A percentile compares a stretch with the other conserved stretches of the same genome.
These are phyloP conservation scores for Drosophila leonis DNA, from an alignment of 2,888 invertebrate genomes.

Conservation along the genomic window DNA sequence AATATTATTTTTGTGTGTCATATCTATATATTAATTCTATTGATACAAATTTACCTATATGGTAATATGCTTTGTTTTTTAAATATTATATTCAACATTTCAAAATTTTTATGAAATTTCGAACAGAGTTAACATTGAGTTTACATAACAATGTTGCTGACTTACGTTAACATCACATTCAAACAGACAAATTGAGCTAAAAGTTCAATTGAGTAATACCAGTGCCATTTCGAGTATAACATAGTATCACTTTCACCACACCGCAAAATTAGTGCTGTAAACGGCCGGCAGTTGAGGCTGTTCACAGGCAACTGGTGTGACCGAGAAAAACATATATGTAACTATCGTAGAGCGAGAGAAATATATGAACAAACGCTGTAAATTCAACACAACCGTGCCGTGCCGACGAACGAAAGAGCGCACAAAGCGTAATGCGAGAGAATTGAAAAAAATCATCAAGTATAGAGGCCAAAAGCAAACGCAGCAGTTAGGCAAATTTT, in stretches of 20 bases:
- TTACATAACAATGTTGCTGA: constrained; percentile 13
- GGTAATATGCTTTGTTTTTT: too few species aligned
- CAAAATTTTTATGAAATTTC: neutral
- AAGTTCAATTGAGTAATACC: constrained; percentile 44
- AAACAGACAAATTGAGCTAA: constrained; percentile 13
- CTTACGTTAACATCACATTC: neutral
- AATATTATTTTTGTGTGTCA: neutral
- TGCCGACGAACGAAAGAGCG: constrained; percentile 75
- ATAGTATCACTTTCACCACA: constrained; percentile 40
- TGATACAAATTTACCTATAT: neutral
- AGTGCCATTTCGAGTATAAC: constrained; percentile 43
- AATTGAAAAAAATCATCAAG: constrained; percentile 82
- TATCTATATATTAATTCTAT: neutral
- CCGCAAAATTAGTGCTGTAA: constrained; percentile 38
- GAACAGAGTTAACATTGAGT: neutral
- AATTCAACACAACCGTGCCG: constrained; percentile 70
- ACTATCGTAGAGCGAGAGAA: constrained; percentile 32
- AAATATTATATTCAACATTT: too few species aligned
- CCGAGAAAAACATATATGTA: constrained; percentile 40
- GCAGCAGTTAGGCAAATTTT: constrained; percentile 68
- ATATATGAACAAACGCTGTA: constrained; percentile 40
- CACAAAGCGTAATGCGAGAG: constrained; percentile 77
- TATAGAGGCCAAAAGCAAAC: constrained; percentile 81
- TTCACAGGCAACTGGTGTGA: constrained; percentile 21
- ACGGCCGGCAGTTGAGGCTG: constrained; percentile 22